phyloP scores from a whole-genome alignment of 2,888 invertebrate genomes.

The Globia sparganii region DNA sequence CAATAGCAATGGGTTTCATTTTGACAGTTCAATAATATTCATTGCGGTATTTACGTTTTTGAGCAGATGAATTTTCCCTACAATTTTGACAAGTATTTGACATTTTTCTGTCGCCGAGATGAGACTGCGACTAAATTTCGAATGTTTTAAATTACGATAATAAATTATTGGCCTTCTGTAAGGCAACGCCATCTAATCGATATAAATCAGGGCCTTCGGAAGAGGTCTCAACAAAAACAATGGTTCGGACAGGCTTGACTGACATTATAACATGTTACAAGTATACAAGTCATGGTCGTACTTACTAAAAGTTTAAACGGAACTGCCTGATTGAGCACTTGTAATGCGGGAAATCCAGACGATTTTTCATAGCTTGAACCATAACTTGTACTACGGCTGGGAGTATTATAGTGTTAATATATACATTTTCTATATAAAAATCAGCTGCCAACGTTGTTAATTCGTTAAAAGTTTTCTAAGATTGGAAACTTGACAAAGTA shows the following conservation, averaged over 20 bases:
- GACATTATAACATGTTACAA: constrained; percentile 23
- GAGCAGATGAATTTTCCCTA: no score
- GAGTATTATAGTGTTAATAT: background rate
- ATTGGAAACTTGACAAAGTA: background rate
- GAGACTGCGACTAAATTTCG: no score
- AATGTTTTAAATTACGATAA: no score
- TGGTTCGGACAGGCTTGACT: background rate
- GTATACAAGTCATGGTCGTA: constrained; percentile 37
- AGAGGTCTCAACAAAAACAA: constrained; percentile 39
- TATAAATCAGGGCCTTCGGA: constrained; percentile 7
- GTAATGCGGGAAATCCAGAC: constrained; percentile 31
- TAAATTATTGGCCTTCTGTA: no score
- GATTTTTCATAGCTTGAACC: background rate
- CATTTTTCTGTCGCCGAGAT: no score
- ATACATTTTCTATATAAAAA: background rate
- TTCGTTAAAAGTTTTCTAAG: background rate
- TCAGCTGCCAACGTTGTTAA: background rate
- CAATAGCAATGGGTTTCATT: no score
- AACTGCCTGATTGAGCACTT: constrained; percentile 20
- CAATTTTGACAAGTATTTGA: no score
- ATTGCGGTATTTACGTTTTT: no score
- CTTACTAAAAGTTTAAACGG: constrained; percentile 44
- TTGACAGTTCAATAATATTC: no score
- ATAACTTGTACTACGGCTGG: background rate
- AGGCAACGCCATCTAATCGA: constrained; percentile 3